Evolutionary conservation across 1,140 invertebrate genomes (phyloP).

Genomic region (Delia radicum): DNA sequence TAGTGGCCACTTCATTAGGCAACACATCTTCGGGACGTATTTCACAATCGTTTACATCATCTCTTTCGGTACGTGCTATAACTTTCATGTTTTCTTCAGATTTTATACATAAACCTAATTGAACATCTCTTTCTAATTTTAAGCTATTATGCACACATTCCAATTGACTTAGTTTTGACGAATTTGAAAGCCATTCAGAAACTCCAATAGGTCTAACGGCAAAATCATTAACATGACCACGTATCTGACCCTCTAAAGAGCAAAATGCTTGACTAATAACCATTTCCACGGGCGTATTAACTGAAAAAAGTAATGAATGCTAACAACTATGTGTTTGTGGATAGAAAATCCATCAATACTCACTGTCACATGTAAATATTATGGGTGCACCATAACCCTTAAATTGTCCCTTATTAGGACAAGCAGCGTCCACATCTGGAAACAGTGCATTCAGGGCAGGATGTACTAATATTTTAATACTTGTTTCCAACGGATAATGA

Average conservation of each 20-base stretch:
- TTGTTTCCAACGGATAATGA: slow-evolving; percentile 73
- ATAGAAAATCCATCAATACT: neutral
- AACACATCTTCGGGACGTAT: slow-evolving; percentile 74
- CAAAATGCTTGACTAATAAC: slow-evolving; percentile 85
- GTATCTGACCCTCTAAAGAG: slow-evolving; percentile 71
- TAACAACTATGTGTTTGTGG: neutral
- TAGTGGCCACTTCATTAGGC: slow-evolving; percentile 69
- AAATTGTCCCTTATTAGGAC: slow-evolving; percentile 41
- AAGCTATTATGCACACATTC: slow-evolving; percentile 93
- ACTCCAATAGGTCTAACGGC: slow-evolving; percentile 59
- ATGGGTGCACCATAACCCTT: slow-evolving; percentile 66
- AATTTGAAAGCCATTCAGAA: slow-evolving; percentile 56
- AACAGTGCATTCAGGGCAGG: slow-evolving; percentile 61
- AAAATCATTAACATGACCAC: slow-evolving; percentile 68
- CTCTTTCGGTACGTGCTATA: slow-evolving; percentile 62
- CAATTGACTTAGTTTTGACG: slow-evolving; percentile 77
- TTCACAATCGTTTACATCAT: slow-evolving; percentile 72
- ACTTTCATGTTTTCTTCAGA: slow-evolving; percentile 59
- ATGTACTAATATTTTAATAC: slow-evolving; percentile 83
- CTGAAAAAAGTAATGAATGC: slow-evolving; percentile 59
- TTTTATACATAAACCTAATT: slow-evolving; percentile 72
- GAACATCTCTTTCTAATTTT: slow-evolving; percentile 88
- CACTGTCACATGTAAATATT: slow-evolving; percentile 84
- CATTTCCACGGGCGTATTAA: slow-evolving; percentile 82
- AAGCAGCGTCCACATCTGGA: slow-evolving; percentile 53